phyloP scores from a whole-genome alignment of 2,888 invertebrate genomes.

The Chironomus riparius region DNA sequence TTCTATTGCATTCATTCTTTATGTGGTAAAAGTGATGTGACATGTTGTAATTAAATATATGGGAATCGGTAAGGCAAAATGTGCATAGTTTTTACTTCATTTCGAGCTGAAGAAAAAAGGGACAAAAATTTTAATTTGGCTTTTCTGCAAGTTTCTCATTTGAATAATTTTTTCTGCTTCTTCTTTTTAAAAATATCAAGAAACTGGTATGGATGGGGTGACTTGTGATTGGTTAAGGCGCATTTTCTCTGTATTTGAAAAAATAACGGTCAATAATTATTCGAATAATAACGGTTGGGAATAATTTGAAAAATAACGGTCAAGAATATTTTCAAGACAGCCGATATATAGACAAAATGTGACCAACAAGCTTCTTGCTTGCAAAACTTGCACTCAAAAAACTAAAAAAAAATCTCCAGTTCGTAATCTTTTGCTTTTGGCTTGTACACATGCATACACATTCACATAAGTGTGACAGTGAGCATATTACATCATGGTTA shows the following conservation, averaged over 20 bases:
- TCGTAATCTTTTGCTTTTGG: neutral
- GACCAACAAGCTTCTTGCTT: too few relatives aligned
- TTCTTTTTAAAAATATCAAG: neutral
- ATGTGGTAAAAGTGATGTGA: constrained; percentile 11
- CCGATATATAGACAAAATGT: too few relatives aligned
- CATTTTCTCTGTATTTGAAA: too few relatives aligned
- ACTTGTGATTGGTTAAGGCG: neutral
- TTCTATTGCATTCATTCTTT: neutral
- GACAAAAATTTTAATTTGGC: too few relatives aligned
- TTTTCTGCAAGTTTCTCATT: neutral
- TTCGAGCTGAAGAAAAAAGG: too few relatives aligned
- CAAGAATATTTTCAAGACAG: too few relatives aligned
- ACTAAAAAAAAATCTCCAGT: too few relatives aligned
- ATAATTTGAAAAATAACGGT: too few relatives aligned
- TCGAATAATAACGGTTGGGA: too few relatives aligned
- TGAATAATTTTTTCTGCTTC: neutral
- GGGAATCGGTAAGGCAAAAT: neutral
- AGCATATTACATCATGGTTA: neutral
- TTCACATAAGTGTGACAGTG: neutral
- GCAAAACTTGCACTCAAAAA: too few relatives aligned
- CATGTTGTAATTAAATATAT: constrained; percentile 18
- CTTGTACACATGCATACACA: neutral
- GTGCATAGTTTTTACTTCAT: neutral
- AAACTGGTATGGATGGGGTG: neutral
- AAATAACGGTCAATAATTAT: too few relatives aligned